A percentile compares a stretch with the other conserved stretches of the same genome.
These are phyloP conservation scores for Phthorimaea operculella DNA, from an alignment of 1,140 invertebrate genomes.

Conservation along the genomic window DNA sequence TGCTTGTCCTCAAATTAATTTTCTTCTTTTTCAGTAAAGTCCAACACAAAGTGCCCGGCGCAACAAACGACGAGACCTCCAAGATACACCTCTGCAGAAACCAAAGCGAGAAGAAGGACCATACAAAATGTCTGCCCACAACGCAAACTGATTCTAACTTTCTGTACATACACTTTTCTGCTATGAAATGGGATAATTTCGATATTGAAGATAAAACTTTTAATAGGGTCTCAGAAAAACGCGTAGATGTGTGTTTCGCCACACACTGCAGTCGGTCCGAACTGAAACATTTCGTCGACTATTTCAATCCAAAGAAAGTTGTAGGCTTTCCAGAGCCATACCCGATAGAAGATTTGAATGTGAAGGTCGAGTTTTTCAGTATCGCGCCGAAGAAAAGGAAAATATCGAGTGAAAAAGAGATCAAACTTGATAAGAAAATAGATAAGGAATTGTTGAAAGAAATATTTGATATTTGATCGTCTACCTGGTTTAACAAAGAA, in stretches of 20 bases:
- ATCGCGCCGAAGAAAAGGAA: not conserved
- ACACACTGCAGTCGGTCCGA: not conserved
- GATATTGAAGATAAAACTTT: constrained; percentile 17
- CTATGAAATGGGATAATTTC: constrained; percentile 63
- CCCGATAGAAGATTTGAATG: not conserved
- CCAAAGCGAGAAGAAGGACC: not conserved
- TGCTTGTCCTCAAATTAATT: too few species aligned
- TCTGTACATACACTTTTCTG: constrained; percentile 63
- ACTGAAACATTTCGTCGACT: not conserved
- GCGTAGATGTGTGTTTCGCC: not conserved
- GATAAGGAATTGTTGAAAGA: not conserved
- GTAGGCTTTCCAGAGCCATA: not conserved
- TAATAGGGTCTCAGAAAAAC: not conserved
- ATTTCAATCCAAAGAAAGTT: not conserved
- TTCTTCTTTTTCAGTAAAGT: not conserved
- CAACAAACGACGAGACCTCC: not conserved
- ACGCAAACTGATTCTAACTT: constrained; percentile 8
- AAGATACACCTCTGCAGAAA: not conserved
- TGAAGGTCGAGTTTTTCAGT: not conserved
- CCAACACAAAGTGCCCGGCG: not conserved
- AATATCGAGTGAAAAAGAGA: not conserved
- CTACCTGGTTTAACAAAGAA: too few species aligned
- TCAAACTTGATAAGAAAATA: not conserved
- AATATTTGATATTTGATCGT: not conserved
- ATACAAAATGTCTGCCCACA: not conserved